These are phyloP conservation scores for Gila orcuttii DNA, from an alignment of 2,113 vertebrate genomes.

Conservation along the genomic window DNA sequence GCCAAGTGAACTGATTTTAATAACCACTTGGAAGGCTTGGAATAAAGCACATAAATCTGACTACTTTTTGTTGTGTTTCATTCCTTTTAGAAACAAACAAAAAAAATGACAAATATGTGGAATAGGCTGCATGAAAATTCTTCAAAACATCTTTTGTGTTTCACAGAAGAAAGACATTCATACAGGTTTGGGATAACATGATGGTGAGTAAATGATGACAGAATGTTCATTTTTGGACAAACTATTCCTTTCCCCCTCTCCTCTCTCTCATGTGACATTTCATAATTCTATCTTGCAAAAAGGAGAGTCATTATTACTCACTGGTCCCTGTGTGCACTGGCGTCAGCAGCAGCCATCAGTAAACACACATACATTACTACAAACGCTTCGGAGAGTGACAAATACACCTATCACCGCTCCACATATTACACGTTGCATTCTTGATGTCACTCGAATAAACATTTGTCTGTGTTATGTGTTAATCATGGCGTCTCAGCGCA, in stretches of 20 bases:
- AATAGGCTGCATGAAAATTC: not conserved
- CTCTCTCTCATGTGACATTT: slow-evolving; percentile 17
- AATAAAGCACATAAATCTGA: not conserved
- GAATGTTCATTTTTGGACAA: not conserved
- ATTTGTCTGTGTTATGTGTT: slow-evolving; percentile 39
- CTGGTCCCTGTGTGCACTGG: slow-evolving; percentile 29
- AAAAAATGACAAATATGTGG: not conserved
- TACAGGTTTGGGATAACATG: not conserved
- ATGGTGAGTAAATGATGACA: not conserved
- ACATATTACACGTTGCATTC: slow-evolving; percentile 4
- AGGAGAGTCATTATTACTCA: slow-evolving; percentile 28
- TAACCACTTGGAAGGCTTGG: not conserved
- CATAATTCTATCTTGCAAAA: not conserved
- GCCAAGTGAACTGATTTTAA: not conserved
- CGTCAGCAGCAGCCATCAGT: slow-evolving; percentile 24
- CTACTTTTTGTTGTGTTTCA: not conserved
- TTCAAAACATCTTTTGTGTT: not conserved
- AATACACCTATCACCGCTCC: slow-evolving; percentile 25
- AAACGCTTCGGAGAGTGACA: slow-evolving; percentile 19
- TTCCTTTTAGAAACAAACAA: not conserved
- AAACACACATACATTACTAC: slow-evolving; percentile 17
- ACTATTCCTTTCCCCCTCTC: not conserved
- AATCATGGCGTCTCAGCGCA: slow-evolving; percentile 14
- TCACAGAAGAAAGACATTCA: not conserved
- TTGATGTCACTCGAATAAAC: slow-evolving; percentile 39